Conservation (phyloP, 2,888 invertebrate genomes). For the Heliconius hortense region DNA sequence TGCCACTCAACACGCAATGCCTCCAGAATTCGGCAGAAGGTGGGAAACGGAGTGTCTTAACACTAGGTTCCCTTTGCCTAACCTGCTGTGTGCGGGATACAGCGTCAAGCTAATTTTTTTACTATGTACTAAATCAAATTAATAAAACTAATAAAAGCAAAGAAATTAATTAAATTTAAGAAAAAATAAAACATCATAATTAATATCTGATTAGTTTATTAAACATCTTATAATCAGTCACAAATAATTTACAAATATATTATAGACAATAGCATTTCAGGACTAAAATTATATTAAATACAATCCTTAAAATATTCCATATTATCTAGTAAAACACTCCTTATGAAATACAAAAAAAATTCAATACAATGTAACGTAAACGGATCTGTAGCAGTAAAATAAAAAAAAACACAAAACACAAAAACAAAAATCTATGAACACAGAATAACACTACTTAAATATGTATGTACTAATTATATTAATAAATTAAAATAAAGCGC, state of each 20-base stretch:
- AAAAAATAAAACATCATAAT: not conserved
- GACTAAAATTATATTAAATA: slow-evolving; percentile 5
- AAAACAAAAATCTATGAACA: not conserved
- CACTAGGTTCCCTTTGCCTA: no score
- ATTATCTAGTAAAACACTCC: slow-evolving; percentile 7
- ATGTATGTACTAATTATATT: not conserved
- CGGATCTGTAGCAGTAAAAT: not conserved
- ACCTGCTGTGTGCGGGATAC: no score
- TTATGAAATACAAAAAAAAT: slow-evolving; percentile 17
- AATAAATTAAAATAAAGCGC: not conserved
- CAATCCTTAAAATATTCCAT: slow-evolving; percentile 11
- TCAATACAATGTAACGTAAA: slow-evolving; percentile 20
- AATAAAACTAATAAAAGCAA: not conserved
- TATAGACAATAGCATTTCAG: slow-evolving; percentile 20
- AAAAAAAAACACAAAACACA: not conserved
- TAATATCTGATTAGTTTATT: slow-evolving; percentile 20
- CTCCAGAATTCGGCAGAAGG: no score
- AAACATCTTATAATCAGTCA: slow-evolving; percentile 28
- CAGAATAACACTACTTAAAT: not conserved
- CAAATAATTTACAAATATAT: slow-evolving; percentile 22
- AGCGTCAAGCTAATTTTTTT: no score
- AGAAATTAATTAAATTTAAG: not conserved
- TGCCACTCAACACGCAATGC: no score
- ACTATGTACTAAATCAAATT: no score
- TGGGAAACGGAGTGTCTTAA: no score